These are phyloP conservation scores for Dermolepida albohirtum DNA, from an alignment of 2,888 invertebrate genomes.

Conservation along the genomic window DNA sequence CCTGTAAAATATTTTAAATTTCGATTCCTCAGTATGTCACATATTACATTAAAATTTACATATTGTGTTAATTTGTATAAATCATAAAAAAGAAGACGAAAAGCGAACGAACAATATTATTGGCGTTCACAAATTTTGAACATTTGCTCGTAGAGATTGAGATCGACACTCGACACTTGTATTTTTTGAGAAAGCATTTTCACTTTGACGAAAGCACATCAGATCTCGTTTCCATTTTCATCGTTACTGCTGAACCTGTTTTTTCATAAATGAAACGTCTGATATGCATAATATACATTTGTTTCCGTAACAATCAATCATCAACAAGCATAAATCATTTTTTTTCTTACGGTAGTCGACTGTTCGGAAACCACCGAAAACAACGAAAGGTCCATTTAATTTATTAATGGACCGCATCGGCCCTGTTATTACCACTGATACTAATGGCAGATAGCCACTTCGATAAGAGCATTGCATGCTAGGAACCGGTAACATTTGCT, in stretches of 20 bases:
- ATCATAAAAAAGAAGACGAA: too few species aligned
- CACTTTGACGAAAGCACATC: neutral
- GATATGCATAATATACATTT: constrained; percentile 18
- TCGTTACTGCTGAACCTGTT: neutral
- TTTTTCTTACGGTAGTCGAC: constrained; percentile 18
- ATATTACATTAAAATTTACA: too few species aligned
- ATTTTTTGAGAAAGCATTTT: neutral
- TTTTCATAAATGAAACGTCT: constrained; percentile 12
- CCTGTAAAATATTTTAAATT: too few species aligned
- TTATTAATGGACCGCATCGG: constrained; percentile 41
- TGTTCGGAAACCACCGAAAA: constrained; percentile 28
- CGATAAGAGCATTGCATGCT: constrained; percentile 34
- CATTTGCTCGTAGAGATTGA: too few species aligned
- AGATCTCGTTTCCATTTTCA: constrained; percentile 2
- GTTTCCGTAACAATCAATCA: constrained; percentile 38
- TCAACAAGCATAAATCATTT: constrained; percentile 40
- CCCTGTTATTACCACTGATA: constrained; percentile 24
- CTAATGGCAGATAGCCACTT: constrained; percentile 10
- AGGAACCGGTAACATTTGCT: constrained; percentile 36
- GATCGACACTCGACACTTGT: too few species aligned
- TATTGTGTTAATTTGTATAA: too few species aligned
- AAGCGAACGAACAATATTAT: too few species aligned
- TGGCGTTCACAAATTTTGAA: too few species aligned
- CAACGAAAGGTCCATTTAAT: constrained; percentile 42
- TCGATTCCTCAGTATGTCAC: too few species aligned